A percentile compares a stretch with the other conserved stretches of the same genome.
Evolutionary conservation across 1,140 invertebrate genomes (phyloP).

Genomic region (Ruditapes philippinarum): DNA sequence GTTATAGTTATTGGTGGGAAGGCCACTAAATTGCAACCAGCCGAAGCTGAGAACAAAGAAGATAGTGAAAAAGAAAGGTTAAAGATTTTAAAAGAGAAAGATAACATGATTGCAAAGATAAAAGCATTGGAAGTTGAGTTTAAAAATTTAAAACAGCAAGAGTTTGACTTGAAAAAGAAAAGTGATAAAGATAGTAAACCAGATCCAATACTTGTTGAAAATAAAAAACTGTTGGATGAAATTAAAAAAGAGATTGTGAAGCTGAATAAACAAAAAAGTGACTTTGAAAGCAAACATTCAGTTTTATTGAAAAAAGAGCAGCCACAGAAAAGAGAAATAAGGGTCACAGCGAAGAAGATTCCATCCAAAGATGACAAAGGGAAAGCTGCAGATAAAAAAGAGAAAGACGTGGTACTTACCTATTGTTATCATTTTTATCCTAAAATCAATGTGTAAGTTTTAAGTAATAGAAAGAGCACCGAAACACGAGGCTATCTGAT

Average conservation of each 20-base stretch:
- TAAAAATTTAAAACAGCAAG: slow-evolving; percentile 79
- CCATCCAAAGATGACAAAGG: slow-evolving; percentile 32
- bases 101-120: slow-evolving; percentile 31
- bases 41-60: slow-evolving; percentile 6
- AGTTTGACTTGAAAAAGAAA: slow-evolving; percentile 83
- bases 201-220: slow-evolving; percentile 83
- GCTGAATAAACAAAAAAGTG: slow-evolving; percentile 36
- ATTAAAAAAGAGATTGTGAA: slow-evolving; percentile 70
- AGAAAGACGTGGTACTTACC: slow-evolving; percentile 11
- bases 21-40: not conserved
- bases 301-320: not conserved
- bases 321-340: slow-evolving; percentile 24
- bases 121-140: slow-evolving; percentile 77
- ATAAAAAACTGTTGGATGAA: slow-evolving; percentile 84
- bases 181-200: slow-evolving; percentile 82
- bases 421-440: too few relatives aligned
- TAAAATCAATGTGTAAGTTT: too few relatives aligned
- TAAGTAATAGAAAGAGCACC: too few relatives aligned
- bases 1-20: slow-evolving; percentile 22
- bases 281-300: slow-evolving; percentile 30
- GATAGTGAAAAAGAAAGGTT: slow-evolving; percentile 69
- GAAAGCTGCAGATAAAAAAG: slow-evolving; percentile 51
- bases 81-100: slow-evolving; percentile 71
- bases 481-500: too few relatives aligned
- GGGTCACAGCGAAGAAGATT: slow-evolving; percentile 19